Conservation (phyloP, 2,888 invertebrate species). For the Idaea straminata region DNA sequence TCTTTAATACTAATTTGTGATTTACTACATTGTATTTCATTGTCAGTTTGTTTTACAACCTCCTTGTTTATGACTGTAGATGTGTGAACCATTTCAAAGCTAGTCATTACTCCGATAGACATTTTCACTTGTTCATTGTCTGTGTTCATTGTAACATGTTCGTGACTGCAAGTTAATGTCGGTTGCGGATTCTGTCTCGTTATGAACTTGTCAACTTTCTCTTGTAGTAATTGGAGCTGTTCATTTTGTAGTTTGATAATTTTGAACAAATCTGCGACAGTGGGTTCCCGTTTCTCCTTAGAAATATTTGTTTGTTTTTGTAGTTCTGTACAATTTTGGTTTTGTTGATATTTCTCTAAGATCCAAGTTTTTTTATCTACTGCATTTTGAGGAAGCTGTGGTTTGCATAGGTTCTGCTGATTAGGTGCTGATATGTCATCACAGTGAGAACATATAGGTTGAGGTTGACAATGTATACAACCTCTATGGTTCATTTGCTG, state of each 20-base stretch:
- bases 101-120: conserved; percentile 86
- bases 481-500: conserved; percentile 17
- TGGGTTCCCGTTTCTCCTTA: conserved; percentile 74
- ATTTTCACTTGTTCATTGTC: conserved; percentile 75
- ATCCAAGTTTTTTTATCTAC: conserved; percentile 64
- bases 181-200: conserved; percentile 41
- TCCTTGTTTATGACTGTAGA: conserved; percentile 73
- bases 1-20: conserved; percentile 71
- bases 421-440: conserved; percentile 15
- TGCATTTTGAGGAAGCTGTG: conserved; percentile 39
- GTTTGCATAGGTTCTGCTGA: conserved; percentile 21
- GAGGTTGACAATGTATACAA: conserved; percentile 20
- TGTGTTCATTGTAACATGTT: conserved; percentile 55
- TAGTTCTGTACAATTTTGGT: conserved; percentile 43
- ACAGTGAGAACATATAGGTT: conserved; percentile 30
- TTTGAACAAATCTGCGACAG: conserved; percentile 81
- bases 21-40: conserved; percentile 67
- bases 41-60: conserved; percentile 53
- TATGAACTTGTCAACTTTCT: conserved; percentile 81
- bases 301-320: conserved; percentile 51
- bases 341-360: conserved; percentile 60
- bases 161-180: conserved; percentile 47
- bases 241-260: conserved; percentile 85
- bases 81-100: conserved; percentile 82
- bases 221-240: conserved; percentile 82